Evolutionary conservation across 2,888 invertebrate species (phyloP).

Genomic region (Homarus gammarus): DNA sequence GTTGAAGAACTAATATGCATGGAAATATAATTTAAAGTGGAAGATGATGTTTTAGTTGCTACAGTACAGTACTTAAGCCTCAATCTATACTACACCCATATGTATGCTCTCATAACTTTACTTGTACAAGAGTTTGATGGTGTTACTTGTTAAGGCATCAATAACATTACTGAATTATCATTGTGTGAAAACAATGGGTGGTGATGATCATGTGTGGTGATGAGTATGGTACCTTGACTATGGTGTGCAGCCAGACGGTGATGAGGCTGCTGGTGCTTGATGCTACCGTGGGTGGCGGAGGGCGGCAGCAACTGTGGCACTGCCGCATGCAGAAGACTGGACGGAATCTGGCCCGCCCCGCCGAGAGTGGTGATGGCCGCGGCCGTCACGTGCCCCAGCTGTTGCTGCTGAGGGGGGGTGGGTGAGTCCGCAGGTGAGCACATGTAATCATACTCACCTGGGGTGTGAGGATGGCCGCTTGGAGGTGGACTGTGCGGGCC

Average conservation of each 20-base stretch:
- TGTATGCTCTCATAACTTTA: constrained; percentile 35
- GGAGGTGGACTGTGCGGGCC: constrained; percentile 72
- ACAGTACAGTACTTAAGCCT: constrained; percentile 41
- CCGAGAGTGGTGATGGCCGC: constrained; percentile 46
- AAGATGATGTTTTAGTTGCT: constrained; percentile 39
- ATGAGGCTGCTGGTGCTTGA: constrained; percentile 63
- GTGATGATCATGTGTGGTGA: constrained; percentile 16
- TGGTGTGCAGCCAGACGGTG: constrained; percentile 64
- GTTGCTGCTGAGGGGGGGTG: constrained; percentile 65
- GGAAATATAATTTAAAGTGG: constrained; percentile 42
- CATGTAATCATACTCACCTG: constrained; percentile 75
- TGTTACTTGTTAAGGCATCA: not conserved
- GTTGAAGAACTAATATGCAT: constrained; percentile 58
- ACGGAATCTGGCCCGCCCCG: constrained; percentile 55
- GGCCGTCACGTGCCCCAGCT: constrained; percentile 43
- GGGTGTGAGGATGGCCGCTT: constrained; percentile 70
- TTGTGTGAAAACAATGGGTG: constrained; percentile 13
- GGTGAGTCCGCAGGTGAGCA: constrained; percentile 70
- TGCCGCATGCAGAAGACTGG: constrained; percentile 66
- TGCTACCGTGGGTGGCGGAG: constrained; percentile 38
- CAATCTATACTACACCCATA: constrained; percentile 50
- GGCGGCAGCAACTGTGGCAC: constrained; percentile 64
- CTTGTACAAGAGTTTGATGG: constrained; percentile 30
- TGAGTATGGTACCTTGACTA: constrained; percentile 56
- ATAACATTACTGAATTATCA: no score